Conservation (phyloP, 2,888 invertebrate species). For the Meteorus cinctellus region DNA sequence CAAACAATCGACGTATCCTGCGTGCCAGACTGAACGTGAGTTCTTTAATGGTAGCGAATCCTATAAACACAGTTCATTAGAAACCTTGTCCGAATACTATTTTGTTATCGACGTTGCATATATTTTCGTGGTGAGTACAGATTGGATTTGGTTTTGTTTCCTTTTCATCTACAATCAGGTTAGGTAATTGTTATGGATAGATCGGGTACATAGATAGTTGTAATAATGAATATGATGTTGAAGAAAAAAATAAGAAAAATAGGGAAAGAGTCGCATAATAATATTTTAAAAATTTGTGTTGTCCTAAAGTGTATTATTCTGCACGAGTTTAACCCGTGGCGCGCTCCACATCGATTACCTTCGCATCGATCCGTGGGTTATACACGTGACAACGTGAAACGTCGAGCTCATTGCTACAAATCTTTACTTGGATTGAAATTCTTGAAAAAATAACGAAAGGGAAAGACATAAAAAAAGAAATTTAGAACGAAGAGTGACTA, state of each 20-base stretch:
- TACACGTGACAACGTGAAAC: conserved; percentile 35
- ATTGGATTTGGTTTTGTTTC: neutral
- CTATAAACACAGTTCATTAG: too few species aligned
- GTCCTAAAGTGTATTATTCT: conserved; percentile 16
- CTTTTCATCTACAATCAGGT: neutral
- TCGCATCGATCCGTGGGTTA: conserved; percentile 32
- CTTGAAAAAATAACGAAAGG: conserved; percentile 26
- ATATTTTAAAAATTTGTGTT: neutral
- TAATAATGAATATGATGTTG: neutral
- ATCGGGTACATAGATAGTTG: too few species aligned
- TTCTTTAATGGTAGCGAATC: too few species aligned
- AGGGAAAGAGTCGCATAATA: neutral
- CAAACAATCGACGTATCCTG: too few species aligned
- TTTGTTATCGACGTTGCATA: too few species aligned
- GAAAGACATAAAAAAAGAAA: neutral
- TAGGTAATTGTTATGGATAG: neutral
- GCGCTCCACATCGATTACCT: conserved; percentile 34
- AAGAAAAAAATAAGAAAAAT: neutral
- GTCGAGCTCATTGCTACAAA: conserved; percentile 16
- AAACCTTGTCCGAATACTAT: too few species aligned
- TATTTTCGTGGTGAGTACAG: too few species aligned
- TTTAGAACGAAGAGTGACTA: neutral
- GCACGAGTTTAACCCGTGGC: conserved; percentile 26
- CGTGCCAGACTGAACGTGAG: too few species aligned
- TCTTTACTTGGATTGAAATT: conserved; percentile 14